A percentile compares a stretch with the other conserved stretches of the same genome.
phyloP scores from a whole-genome alignment of 1,140 invertebrate genomes.

The Nebria ingens region DNA sequence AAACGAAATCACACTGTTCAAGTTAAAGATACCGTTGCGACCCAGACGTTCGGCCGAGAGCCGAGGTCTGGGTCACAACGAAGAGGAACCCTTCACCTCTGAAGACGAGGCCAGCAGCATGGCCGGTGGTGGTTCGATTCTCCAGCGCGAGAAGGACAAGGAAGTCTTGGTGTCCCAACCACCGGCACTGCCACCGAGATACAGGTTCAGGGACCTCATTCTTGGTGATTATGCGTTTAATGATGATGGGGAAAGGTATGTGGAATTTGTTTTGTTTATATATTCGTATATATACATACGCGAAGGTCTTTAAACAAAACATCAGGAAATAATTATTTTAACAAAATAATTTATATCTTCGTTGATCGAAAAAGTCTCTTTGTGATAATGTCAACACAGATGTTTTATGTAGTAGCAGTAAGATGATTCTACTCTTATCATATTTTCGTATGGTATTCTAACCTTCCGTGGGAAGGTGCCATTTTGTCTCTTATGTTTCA shows the following conservation, averaged over 20 bases:
- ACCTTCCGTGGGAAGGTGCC: too few species aligned
- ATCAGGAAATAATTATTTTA: too few species aligned
- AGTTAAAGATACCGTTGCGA: background rate
- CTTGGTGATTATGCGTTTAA: conserved; percentile 67
- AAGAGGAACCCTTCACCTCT: background rate
- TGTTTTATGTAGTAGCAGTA: too few species aligned
- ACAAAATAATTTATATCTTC: too few species aligned
- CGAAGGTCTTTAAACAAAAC: too few species aligned
- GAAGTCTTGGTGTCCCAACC: conserved; percentile 21
- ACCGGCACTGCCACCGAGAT: conserved; percentile 39
- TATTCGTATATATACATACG: too few species aligned
- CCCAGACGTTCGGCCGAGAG: background rate
- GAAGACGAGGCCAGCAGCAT: background rate
- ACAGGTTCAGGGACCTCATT: conserved; percentile 65
- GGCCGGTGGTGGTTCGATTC: conserved; percentile 11
- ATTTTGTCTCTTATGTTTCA: too few species aligned
- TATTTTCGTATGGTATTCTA: too few species aligned
- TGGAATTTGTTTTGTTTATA: too few species aligned
- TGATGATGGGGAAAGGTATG: conserved; percentile 68
- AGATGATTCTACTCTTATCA: too few species aligned
- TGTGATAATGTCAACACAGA: too few species aligned
- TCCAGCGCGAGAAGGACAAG: conserved; percentile 24
- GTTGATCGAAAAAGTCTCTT: too few species aligned
- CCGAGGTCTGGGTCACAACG: background rate
- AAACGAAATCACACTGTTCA: background rate